Conservation (phyloP, 2,113 vertebrate genomes). For the Epinephelus fuscoguttatus region DNA sequence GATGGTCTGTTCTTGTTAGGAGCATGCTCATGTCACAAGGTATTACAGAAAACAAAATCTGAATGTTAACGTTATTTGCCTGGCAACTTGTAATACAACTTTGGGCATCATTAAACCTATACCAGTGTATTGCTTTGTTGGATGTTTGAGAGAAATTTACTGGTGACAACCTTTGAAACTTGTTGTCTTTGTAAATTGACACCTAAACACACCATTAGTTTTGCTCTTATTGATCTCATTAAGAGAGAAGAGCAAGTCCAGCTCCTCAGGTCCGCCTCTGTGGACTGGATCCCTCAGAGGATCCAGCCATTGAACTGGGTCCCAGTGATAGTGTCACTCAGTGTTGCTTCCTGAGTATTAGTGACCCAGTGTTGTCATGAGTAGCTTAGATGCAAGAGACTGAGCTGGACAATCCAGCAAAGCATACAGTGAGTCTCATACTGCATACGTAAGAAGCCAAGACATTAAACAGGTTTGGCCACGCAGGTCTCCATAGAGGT, state of each 20-base stretch:
- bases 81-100: not conserved
- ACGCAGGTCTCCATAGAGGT: constrained; percentile 48
- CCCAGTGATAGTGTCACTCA: not conserved
- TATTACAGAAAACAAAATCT: not conserved
- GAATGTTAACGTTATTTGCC: not conserved
- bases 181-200: not conserved
- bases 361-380: constrained; percentile 11
- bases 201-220: not conserved
- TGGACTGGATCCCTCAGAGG: constrained; percentile 9
- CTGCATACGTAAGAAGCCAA: constrained; percentile 25
- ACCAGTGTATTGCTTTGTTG: not conserved
- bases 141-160: not conserved
- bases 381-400: not conserved
- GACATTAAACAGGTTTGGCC: constrained; percentile 35
- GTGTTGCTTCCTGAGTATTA: not conserved
- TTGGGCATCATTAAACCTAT: not conserved
- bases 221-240: not conserved
- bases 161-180: not conserved
- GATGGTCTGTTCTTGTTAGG: not conserved
- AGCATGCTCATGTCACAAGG: not conserved
- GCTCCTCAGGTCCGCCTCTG: not conserved
- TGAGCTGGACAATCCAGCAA: constrained; percentile 22
- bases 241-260: not conserved
- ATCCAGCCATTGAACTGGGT: constrained; percentile 7
- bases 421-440: not conserved